Evolutionary conservation across 2,888 invertebrate species (phyloP).

Genomic region (Leptogaster cylindrica): DNA sequence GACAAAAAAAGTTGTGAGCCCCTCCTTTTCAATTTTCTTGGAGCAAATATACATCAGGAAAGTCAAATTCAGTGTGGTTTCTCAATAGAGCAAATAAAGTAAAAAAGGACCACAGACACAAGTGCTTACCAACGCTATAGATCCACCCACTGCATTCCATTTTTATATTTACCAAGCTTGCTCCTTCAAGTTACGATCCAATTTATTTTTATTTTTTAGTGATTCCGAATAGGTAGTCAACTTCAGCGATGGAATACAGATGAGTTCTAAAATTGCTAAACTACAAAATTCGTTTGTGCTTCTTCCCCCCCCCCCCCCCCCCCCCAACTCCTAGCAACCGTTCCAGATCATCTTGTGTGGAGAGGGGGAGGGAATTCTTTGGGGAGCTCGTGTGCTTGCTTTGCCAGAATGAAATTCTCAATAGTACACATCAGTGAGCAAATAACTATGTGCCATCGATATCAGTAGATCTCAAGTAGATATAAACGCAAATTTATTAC

Average conservation of each 20-base stretch:
- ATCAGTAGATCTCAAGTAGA: slow-evolving; percentile 35
- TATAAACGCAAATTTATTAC: slow-evolving; percentile 38
- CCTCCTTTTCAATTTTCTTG: slow-evolving; percentile 35
- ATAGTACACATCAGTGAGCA: slow-evolving; percentile 25
- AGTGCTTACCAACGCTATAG: slow-evolving; percentile 21
- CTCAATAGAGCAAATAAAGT: slow-evolving; percentile 34
- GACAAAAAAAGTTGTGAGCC: slow-evolving; percentile 18
- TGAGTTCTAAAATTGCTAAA: slow-evolving; percentile 39
- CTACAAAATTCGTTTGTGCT: slow-evolving; percentile 37
- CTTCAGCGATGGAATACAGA: slow-evolving; percentile 41
- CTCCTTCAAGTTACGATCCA: slow-evolving; percentile 30
- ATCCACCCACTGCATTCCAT: slow-evolving; percentile 34
- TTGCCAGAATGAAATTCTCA: background rate
- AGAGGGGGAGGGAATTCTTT: no score
- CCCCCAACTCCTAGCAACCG: no score
- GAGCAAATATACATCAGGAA: slow-evolving; percentile 36
- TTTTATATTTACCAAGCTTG: slow-evolving; percentile 30
- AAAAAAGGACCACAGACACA: slow-evolving; percentile 24
- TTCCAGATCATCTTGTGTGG: no score
- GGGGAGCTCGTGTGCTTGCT: slow-evolving; percentile 7
- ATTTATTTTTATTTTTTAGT: slow-evolving; percentile 41
- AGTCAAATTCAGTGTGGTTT: slow-evolving; percentile 36
- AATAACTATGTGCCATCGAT: slow-evolving; percentile 37
- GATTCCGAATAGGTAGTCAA: slow-evolving; percentile 39
- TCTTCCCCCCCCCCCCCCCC: background rate